Evolutionary conservation across 2,113 vertebrate genomes (phyloP).

Genomic region (Thunnus thynnus): DNA sequence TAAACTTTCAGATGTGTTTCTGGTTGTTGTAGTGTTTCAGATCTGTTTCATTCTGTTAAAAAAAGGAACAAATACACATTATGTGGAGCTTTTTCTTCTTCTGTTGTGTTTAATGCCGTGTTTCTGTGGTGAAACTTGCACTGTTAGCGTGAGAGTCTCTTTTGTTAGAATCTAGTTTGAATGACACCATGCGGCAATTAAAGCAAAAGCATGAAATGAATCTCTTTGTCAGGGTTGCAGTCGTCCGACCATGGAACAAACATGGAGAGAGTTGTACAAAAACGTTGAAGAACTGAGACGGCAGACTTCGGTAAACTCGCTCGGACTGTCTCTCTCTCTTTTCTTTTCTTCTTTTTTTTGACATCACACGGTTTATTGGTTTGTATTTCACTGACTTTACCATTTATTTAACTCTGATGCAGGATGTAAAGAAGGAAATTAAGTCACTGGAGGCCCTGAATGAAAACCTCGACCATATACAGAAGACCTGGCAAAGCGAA

Average conservation of each 20-base stretch:
- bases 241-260: constrained; percentile 81
- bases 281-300: constrained; percentile 87
- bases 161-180: too few species aligned
- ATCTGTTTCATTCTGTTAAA: too few species aligned
- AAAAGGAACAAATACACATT: too few species aligned
- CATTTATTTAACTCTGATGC: constrained; percentile 10
- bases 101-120: too few species aligned
- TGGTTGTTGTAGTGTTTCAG: too few species aligned
- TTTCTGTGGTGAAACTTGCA: too few species aligned
- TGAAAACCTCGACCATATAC: constrained; percentile 91
- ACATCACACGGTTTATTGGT: neutral
- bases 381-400: neutral
- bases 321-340: neutral
- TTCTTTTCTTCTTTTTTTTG: too few species aligned
- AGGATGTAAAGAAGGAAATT: constrained; percentile 90
- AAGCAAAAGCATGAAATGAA: neutral
- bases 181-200: too few species aligned
- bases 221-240: constrained; percentile 78
- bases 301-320: constrained; percentile 85
- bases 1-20: too few species aligned
- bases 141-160: neutral
- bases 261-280: constrained; percentile 84
- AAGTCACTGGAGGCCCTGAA: constrained; percentile 89
- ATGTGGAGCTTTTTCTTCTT: too few species aligned
- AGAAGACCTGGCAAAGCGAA: constrained; percentile 87